These are phyloP conservation scores for Odontomachus brunneus DNA, from an alignment of 1,140 invertebrate genomes.

Conservation along the genomic window DNA sequence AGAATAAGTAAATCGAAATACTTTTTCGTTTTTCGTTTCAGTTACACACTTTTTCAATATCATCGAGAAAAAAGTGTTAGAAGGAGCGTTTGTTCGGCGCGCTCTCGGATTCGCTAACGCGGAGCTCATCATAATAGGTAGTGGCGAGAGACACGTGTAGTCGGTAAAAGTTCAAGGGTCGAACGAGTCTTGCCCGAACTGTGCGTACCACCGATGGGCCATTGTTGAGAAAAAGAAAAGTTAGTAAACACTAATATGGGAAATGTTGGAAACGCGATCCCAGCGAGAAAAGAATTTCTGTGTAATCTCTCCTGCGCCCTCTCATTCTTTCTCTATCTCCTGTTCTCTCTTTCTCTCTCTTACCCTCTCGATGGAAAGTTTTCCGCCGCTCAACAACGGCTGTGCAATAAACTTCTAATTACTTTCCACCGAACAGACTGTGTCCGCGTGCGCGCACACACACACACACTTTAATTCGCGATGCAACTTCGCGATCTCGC, in stretches of 20 bases:
- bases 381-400: conserved; percentile 22
- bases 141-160: conserved; percentile 3
- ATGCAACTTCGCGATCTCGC: conserved; percentile 9
- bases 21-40: too few species aligned
- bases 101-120: background rate
- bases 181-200: background rate
- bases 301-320: conserved; percentile 20
- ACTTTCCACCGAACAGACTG: conserved; percentile 40
- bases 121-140: background rate
- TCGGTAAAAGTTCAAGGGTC: conserved; percentile 7
- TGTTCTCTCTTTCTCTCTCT: background rate
- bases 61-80: too few species aligned
- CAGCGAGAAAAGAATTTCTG: conserved; percentile 21
- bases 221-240: conserved; percentile 1
- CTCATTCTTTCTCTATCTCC: background rate
- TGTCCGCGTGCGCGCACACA: background rate
- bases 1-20: too few species aligned
- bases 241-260: conserved; percentile 15
- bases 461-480: background rate
- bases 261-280: conserved; percentile 20
- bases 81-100: background rate
- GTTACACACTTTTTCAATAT: too few species aligned
- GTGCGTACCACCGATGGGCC: background rate
- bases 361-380: conserved; percentile 31
- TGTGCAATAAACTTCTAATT: conserved; percentile 61